A percentile compares a stretch with the other conserved stretches of the same genome.
Conservation (phyloP, 1,140 invertebrate species). For the Orius insidiosus region DNA sequence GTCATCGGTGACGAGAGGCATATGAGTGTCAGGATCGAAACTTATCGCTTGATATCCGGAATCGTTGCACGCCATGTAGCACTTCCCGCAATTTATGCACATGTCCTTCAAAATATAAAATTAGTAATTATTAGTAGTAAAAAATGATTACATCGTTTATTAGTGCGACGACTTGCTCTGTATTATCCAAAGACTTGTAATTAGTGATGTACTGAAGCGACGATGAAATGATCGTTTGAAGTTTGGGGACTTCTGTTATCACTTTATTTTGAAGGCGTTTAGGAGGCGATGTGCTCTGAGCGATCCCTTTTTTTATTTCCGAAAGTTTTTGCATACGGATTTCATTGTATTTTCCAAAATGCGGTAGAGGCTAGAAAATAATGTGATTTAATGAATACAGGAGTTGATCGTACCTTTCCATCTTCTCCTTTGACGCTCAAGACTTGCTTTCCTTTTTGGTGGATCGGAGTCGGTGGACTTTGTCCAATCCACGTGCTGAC, state of each 20-base stretch:
- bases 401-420: conserved; percentile 36
- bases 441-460: conserved; percentile 85
- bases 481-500: conserved; percentile 76
- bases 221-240: conserved; percentile 65
- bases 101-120: conserved; percentile 57
- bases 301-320: conserved; percentile 30
- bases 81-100: conserved; percentile 99
- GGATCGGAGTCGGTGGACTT: conserved; percentile 70
- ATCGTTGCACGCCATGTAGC: conserved; percentile 98
- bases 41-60: conserved; percentile 88
- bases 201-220: conserved; percentile 60
- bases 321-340: conserved; percentile 50
- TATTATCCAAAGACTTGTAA: conserved; percentile 71
- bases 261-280: conserved; percentile 13
- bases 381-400: too few species aligned
- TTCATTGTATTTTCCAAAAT: conserved; percentile 75
- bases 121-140: neutral
- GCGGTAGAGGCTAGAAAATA: conserved; percentile 50
- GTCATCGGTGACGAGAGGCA: conserved; percentile 78
- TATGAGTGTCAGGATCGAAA: conserved; percentile 80
- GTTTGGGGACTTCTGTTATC: conserved; percentile 29
- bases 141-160: conserved; percentile 69
- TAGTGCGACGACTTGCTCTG: conserved; percentile 84
- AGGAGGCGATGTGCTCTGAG: conserved; percentile 18
- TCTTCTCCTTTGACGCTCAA: conserved; percentile 34